A percentile compares a stretch with the other conserved stretches of the same genome.
Conservation (phyloP, 1,140 invertebrate genomes). For the Drosophila arawakana region DNA sequence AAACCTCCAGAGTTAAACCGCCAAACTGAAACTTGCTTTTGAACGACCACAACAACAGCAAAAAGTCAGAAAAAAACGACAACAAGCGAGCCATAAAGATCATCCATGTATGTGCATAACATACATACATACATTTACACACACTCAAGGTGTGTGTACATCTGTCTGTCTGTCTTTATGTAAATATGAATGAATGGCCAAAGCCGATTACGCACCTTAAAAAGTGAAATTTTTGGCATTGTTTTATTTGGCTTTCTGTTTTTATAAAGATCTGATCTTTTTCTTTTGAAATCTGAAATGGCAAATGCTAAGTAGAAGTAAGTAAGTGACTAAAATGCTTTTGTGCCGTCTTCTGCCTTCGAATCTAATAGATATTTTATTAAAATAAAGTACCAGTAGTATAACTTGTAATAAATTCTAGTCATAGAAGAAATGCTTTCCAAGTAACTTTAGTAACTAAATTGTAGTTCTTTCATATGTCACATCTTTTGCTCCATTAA, state of each 20-base stretch:
- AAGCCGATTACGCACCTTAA: conserved; percentile 79
- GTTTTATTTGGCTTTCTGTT: conserved; percentile 62
- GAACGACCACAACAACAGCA: conserved; percentile 2
- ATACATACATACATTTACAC: conserved; percentile 4
- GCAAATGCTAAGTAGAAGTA: conserved; percentile 7
- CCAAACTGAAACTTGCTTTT: conserved; percentile 41
- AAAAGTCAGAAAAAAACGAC: background rate
- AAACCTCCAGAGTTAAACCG: conserved; percentile 12
- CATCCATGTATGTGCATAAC: conserved; percentile 31
- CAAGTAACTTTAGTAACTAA: no score
- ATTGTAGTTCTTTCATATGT: no score
- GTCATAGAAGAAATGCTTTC: no score
- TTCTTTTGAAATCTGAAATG: conserved; percentile 44
- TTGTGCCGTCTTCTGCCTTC: no score
- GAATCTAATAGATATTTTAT: no score
- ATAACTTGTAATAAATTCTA: no score
- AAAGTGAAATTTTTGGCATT: conserved; percentile 76
- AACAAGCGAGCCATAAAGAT: conserved; percentile 33
- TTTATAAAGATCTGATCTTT: conserved; percentile 24
- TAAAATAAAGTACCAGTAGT: no score
- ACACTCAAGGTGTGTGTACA: no score
- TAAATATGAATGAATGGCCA: conserved; percentile 44
- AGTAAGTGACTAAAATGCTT: background rate
- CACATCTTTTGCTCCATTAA: no score
- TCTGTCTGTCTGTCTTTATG: conserved; percentile 31